Conservation (phyloP, 2,888 invertebrate species). For the Lepidochrysops patricia region DNA sequence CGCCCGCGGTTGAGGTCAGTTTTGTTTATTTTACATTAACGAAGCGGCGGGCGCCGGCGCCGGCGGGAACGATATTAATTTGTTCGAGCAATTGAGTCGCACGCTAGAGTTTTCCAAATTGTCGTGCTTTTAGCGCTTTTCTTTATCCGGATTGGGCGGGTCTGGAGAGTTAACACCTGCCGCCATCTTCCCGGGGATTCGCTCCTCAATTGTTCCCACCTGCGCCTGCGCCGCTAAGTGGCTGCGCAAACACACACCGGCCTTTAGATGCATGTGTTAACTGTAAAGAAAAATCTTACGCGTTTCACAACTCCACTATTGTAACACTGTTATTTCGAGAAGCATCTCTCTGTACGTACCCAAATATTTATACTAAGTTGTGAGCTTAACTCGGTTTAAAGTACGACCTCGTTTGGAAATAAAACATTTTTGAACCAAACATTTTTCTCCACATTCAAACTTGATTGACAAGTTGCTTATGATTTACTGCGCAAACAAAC, state of each 20-base stretch:
- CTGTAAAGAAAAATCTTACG: neutral
- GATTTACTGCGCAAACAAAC: neutral
- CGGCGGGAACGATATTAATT: slow-evolving; percentile 67
- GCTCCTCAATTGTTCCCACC: slow-evolving; percentile 44
- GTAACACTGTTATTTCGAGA: neutral
- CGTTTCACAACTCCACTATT: neutral
- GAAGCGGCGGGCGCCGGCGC: slow-evolving; percentile 65
- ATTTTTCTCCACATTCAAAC: neutral
- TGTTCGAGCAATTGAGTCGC: slow-evolving; percentile 64
- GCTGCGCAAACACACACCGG: slow-evolving; percentile 31
- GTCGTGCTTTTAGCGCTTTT: slow-evolving; percentile 53
- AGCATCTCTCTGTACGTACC: neutral
- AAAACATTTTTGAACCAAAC: neutral
- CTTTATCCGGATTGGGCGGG: slow-evolving; percentile 63
- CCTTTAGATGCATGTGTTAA: slow-evolving; percentile 12
- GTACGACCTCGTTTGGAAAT: neutral
- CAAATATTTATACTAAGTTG: neutral
- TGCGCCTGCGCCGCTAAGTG: slow-evolving; percentile 41
- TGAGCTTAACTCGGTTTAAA: neutral
- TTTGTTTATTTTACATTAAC: slow-evolving; percentile 73
- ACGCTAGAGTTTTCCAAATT: slow-evolving; percentile 35
- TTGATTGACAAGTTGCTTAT: neutral
- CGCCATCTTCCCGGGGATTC: slow-evolving; percentile 41
- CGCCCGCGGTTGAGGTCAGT: no score
- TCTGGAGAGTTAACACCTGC: slow-evolving; percentile 64